phyloP scores from a whole-genome alignment of 2,113 vertebrate genomes.

The Cyprinodon variegatus region DNA sequence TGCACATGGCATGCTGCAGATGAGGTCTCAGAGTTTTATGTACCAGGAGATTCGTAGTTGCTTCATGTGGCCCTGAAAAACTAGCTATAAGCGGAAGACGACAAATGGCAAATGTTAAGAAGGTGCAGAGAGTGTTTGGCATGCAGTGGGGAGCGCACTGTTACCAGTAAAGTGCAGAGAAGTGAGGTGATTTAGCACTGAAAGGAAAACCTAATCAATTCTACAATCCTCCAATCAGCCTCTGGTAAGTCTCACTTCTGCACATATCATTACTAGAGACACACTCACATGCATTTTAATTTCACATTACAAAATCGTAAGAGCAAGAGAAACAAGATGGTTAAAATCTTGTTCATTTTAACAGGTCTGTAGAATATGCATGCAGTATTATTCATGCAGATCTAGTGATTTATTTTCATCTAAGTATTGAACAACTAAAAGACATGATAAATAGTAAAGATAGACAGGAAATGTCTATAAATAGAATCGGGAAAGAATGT shows the following conservation, averaged over 20 bases:
- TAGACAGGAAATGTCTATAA: not conserved
- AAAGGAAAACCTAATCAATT: slow-evolving; percentile 61
- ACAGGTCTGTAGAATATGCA: not conserved
- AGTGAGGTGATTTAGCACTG: slow-evolving; percentile 58
- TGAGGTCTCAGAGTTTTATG: slow-evolving; percentile 52
- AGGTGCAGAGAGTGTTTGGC: slow-evolving; percentile 38
- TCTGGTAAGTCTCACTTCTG: slow-evolving; percentile 59
- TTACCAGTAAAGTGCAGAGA: slow-evolving; percentile 40
- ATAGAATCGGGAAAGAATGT: slow-evolving; percentile 15
- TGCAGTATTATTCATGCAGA: slow-evolving; percentile 5
- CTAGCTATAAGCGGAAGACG: slow-evolving; percentile 9
- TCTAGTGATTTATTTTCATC: not conserved
- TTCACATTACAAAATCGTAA: slow-evolving; percentile 8
- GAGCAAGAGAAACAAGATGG: slow-evolving; percentile 5
- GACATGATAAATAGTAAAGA: not conserved
- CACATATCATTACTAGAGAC: slow-evolving; percentile 14
- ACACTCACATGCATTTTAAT: not conserved
- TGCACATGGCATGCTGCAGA: slow-evolving; percentile 12
- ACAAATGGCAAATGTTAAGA: slow-evolving; percentile 36
- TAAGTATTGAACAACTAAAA: not conserved
- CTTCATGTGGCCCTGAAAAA: slow-evolving; percentile 5
- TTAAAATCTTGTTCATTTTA: slow-evolving; percentile 17
- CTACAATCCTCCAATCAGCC: slow-evolving; percentile 54
- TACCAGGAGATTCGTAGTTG: slow-evolving; percentile 20
- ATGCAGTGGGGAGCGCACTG: slow-evolving; percentile 49